Conservation (phyloP, 2,797 vertebrate species). For the Oreortyx pictus region DNA sequence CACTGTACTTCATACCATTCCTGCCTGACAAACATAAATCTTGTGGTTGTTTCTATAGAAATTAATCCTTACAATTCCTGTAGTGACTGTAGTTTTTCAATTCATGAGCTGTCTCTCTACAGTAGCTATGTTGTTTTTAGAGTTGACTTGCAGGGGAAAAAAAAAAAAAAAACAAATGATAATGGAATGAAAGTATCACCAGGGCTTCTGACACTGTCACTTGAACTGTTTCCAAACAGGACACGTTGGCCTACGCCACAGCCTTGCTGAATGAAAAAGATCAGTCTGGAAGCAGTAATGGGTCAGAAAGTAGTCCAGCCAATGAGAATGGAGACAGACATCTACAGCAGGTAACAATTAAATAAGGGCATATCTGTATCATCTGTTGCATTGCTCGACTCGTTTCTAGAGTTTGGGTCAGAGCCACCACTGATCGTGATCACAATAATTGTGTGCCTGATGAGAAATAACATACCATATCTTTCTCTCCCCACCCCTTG, state of each 20-base stretch:
- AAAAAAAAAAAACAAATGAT: not conserved
- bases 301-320: conserved; percentile 96
- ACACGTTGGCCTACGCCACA: conserved; percentile 96
- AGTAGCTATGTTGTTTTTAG: not conserved
- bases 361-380: not conserved
- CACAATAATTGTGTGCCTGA: accelerated
- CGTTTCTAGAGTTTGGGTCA: not conserved
- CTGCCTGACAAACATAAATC: not conserved
- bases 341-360: conserved; percentile 89
- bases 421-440: not conserved
- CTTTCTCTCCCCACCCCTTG: not conserved
- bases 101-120: not conserved
- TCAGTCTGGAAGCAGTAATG: conserved; percentile 98
- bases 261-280: conserved; percentile 98
- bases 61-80: not conserved
- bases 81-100: no score
- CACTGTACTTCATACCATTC: not conserved
- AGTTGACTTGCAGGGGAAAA: not conserved
- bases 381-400: not conserved
- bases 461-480: not conserved
- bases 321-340: conserved; percentile 94
- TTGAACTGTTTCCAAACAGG: conserved; percentile 77
- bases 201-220: not conserved
- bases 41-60: not conserved
- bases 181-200: not conserved